A percentile compares a stretch with the other conserved stretches of the same genome.
phyloP scores from a whole-genome alignment of 2,888 invertebrate species.

The Eupithecia insigniata region DNA sequence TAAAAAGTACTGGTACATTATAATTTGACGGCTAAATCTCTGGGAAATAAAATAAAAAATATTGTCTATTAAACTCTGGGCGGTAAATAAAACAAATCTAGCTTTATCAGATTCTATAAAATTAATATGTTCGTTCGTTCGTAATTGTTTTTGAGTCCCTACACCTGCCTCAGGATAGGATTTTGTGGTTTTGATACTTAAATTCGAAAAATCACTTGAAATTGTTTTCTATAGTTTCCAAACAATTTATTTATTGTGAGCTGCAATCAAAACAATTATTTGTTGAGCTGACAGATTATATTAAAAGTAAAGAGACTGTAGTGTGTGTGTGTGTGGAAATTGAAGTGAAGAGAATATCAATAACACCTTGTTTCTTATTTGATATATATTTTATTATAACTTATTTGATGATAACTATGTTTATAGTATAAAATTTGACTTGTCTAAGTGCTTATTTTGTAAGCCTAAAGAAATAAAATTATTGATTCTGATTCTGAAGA shows the following conservation, averaged over 20 bases:
- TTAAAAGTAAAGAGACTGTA: not conserved
- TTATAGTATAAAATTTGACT: no score
- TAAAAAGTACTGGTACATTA: conserved; percentile 27
- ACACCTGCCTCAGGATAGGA: conserved; percentile 51
- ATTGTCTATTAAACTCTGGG: conserved; percentile 37
- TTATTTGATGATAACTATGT: no score
- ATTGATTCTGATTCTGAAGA: no score
- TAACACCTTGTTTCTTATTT: no score
- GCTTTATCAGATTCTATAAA: conserved; percentile 36
- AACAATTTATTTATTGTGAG: not conserved
- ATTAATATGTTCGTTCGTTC: conserved; percentile 40
- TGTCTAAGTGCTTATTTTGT: no score
- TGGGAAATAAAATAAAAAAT: conserved; percentile 28
- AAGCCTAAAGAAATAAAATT: no score
- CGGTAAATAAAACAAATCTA: conserved; percentile 38
- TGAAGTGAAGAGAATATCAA: no score
- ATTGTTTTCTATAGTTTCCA: not conserved
- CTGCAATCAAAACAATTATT: not conserved
- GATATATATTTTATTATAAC: no score
- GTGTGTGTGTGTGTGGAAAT: no score
- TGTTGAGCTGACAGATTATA: not conserved
- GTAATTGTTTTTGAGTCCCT: conserved; percentile 46
- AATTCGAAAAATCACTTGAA: not conserved
- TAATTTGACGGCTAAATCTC: conserved; percentile 32
- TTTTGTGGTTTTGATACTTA: conserved; percentile 54